Base-by-base conservation (phyloP, 1,140 invertebrate genomes). In the Eufriesea mexicana region DNA sequence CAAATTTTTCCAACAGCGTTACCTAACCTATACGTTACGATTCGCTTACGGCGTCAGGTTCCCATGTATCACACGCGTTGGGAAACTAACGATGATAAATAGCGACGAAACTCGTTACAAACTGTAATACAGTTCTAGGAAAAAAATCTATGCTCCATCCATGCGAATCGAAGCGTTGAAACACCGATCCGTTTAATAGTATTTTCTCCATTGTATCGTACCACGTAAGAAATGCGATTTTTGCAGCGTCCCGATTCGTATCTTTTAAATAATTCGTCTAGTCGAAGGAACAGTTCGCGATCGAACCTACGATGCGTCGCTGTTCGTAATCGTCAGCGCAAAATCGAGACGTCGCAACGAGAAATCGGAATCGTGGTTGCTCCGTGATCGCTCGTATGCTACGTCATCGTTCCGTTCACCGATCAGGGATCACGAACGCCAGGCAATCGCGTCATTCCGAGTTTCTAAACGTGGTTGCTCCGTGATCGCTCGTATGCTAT, bases 241-340 rank as follows among this genome's bases (percentile, higher is more conserved):
- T 59, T 25, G 35, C 20, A 35, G 10, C 20, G 20, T 42, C 28
- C 23, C 42, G 7, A 28, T 76, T 64, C 18, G 18, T 5, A 14
- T 14, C 42, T 42, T 72, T 72, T 35, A 23, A 16, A 18, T n/a
- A 55, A 57, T 59, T 73, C 16, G 23, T 77, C 62, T 67, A 77
- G 74, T 78, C 75, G 49, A 25, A 67, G n/a, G 18, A 78, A 66
- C 18, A 35, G 16, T 68, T 57, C 2, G 7, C n/a, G 51, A 64
- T 35, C 1, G 35, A 35, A 35, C 35, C 1, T 35, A 35, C 35
- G 35, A 20, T 54, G n/a, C 25, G 10, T 20, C 28, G 25, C 25
- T 23, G 23, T 35, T 57, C 71, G 14, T 12, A 20, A 25, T 49
- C 23, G 67, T 68, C 14, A 25, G n/a, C 12, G 66, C 14, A n/a